A percentile compares a stretch with the other conserved stretches of the same genome.
phyloP scores from a whole-genome alignment of 2,888 invertebrate species.

The Mesochorus sp. region DNA sequence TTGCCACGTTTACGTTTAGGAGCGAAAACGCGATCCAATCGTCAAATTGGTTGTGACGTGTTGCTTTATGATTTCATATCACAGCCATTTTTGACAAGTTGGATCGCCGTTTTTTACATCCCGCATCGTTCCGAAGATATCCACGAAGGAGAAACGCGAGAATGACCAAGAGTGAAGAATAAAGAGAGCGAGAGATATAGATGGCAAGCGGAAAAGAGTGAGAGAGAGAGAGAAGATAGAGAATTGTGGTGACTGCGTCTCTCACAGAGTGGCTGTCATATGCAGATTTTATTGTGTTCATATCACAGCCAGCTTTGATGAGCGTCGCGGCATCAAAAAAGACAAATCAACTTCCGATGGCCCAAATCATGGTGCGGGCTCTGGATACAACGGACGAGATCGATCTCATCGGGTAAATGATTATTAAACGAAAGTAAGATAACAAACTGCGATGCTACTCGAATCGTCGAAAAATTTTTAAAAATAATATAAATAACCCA shows the following conservation, averaged over 20 bases:
- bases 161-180: conserved; percentile 1
- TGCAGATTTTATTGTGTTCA: conserved; percentile 86
- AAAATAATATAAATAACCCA: neutral
- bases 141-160: conserved; percentile 17
- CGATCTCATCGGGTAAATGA: neutral
- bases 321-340: conserved; percentile 85
- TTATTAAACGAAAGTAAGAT: neutral
- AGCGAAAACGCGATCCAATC: conserved; percentile 83
- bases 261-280: conserved; percentile 97
- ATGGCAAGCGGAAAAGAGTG: conserved; percentile 10
- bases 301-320: conserved; percentile 99
- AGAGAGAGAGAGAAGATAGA: conserved; percentile 7
- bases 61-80: conserved; percentile 87
- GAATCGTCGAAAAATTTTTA: neutral
- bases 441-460: neutral
- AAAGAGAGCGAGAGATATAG: conserved; percentile 2
- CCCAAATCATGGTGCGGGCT: neutral
- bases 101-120: conserved; percentile 84
- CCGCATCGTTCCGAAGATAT: conserved; percentile 42
- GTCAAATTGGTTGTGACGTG: conserved; percentile 93
- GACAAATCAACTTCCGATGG: conserved; percentile 14
- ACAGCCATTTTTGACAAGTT: conserved; percentile 98
- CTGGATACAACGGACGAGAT: neutral
- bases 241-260: conserved; percentile 81
- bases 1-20: conserved; percentile 13